phyloP scores from a whole-genome alignment of 2,113 vertebrate genomes.

The Cyanoramphus novaezelandiae region DNA sequence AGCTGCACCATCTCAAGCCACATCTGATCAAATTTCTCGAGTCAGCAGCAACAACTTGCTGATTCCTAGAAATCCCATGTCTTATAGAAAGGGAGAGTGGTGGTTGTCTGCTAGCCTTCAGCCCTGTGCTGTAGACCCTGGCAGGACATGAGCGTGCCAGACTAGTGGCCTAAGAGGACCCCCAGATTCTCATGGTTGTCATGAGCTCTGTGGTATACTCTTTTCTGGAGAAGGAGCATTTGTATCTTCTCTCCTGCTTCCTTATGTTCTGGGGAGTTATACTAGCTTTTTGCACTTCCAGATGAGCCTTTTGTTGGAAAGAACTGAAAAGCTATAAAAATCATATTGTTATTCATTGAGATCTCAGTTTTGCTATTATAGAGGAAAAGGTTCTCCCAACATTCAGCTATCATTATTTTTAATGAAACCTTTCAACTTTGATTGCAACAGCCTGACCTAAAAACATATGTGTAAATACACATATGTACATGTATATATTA shows the following conservation, averaged over 20 bases:
- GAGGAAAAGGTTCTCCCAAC: background rate
- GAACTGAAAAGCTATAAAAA: background rate
- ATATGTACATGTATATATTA: too few species aligned
- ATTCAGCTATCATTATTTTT: background rate
- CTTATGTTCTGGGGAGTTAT: background rate
- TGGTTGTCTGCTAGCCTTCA: background rate
- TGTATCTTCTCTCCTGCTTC: background rate
- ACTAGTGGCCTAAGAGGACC: background rate
- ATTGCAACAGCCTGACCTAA: background rate
- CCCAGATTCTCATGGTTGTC: background rate
- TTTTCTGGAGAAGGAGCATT: background rate
- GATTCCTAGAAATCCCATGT: background rate
- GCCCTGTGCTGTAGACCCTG: background rate
- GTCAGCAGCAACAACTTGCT: slow-evolving; percentile 5
- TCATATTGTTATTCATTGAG: background rate
- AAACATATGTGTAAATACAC: background rate
- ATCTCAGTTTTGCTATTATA: background rate
- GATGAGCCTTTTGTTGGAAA: background rate
- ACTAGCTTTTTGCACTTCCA: background rate
- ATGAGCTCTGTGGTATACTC: background rate
- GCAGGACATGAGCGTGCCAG: background rate
- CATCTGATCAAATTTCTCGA: background rate
- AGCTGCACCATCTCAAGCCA: slow-evolving; percentile 21
- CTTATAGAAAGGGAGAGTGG: background rate
- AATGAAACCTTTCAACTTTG: background rate